A percentile compares a stretch with the other conserved stretches of the same genome.
These are phyloP conservation scores for Metridium senile DNA, from an alignment of 92 coral and sea anemone genomes.

Conservation along the genomic window DNA sequence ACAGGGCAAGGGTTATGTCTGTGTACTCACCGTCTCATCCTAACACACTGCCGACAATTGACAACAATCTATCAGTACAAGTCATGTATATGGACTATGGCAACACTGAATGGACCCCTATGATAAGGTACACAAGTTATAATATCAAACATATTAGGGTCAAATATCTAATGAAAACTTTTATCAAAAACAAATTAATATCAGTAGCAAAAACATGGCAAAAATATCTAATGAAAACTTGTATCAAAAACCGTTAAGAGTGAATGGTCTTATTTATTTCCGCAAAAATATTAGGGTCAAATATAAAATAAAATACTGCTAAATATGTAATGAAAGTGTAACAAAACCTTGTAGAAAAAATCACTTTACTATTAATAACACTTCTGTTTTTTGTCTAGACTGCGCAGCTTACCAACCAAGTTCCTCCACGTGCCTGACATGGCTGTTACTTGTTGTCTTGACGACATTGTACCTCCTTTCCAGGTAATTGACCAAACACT, in stretches of 20 bases:
- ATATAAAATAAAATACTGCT: too few species aligned
- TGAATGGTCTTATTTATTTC: too few species aligned
- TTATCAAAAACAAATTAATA: too few species aligned
- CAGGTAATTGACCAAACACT: slow-evolving; percentile 65
- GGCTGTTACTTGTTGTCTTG: slow-evolving; percentile 84
- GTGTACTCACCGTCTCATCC: slow-evolving; percentile 72
- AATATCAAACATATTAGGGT: not conserved
- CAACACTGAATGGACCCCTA: slow-evolving; percentile 84
- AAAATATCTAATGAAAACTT: too few species aligned
- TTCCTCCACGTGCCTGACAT: slow-evolving; percentile 89
- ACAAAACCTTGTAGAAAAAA: too few species aligned
- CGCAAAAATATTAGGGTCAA: too few species aligned
- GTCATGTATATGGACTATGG: slow-evolving; percentile 93
- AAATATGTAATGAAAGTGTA: too few species aligned
- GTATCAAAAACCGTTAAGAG: too few species aligned
- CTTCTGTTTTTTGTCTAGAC: slow-evolving; percentile 34
- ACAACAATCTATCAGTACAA: slow-evolving; percentile 75
- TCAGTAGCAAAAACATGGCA: too few species aligned
- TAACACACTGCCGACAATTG: slow-evolving; percentile 64
- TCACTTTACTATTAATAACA: too few species aligned
- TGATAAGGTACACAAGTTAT: slow-evolving; percentile 83
- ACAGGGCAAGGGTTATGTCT: slow-evolving; percentile 85
- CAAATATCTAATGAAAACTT: not conserved
- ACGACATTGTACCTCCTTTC: slow-evolving; percentile 90
- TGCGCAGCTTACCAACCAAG: slow-evolving; percentile 72